Evolutionary conservation across 2,888 invertebrate genomes (phyloP), one percentile per base, ranked within the genome.

Genomic region (Cremastinae sp.): DNA sequence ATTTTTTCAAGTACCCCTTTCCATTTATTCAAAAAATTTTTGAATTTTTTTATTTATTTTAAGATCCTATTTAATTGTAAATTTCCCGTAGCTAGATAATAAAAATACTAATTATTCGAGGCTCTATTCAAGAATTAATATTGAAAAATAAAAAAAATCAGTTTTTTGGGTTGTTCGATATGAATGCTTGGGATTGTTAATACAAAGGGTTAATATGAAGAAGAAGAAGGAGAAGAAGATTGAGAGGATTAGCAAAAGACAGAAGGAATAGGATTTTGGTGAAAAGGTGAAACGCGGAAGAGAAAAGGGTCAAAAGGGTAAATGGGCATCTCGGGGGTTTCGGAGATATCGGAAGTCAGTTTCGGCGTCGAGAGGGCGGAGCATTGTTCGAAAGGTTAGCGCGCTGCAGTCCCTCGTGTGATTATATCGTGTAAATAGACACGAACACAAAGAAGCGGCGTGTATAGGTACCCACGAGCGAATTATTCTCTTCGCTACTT

Each of bases 311-410:
- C 34, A 45, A 34, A 56, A 54, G 58, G 16, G 36, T 49, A 58
- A 49, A 49, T 34, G 53, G 59, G 53, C 54, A 54, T 47, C 53
- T 54, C 62, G 61, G 53, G 28, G 49, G 49, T 62, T 68, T 43
- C 62, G 53, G 68, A 62, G 74, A 74, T 74, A 74, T 68, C 68
- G 74, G 62, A 74, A 74, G 74, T 62, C 68, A 53, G 28, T 7
- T 34, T 34, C 45, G 54, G 61, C 59, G 61, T 68, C 56, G 56
- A 56, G 56, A 49, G 28, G 43, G 41, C 28, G 12, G 34, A 54
- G 54, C 68, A 74, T 74, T 74, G 74, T 74, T 74, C 53, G 61
- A 62, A 56, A 61, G 56, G 61, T 74, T 74, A 36, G 20, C 68
- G 62, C 74, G 41, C 61, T 49, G 61, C 22, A 56, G 58, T 65